phyloP scores from a whole-genome alignment of 2,113 vertebrate species.

The Campylorhamphus procurvoides region DNA sequence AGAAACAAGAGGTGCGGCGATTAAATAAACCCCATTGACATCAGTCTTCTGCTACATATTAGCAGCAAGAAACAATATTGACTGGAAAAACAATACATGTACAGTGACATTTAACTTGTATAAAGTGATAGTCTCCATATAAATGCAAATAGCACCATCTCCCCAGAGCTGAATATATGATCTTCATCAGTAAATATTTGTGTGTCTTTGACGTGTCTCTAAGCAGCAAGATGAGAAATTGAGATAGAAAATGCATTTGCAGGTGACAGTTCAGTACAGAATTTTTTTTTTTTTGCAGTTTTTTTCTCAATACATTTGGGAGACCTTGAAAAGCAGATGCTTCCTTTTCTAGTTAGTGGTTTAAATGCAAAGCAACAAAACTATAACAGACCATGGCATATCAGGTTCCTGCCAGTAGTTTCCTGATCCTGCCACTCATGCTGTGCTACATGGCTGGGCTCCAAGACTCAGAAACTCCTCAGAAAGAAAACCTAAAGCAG shows the following conservation, averaged over 20 bases:
- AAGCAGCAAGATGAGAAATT: conserved; percentile 31
- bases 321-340: neutral
- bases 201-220: conserved; percentile 17
- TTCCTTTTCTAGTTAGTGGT: neutral
- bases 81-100: conserved; percentile 43
- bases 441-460: neutral
- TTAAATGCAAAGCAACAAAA: neutral
- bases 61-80: conserved; percentile 43
- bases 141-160: conserved; percentile 53
- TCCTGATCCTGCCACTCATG: neutral
- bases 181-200: conserved; percentile 61
- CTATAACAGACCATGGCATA: neutral
- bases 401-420: neutral
- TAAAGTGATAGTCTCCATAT: conserved; percentile 24
- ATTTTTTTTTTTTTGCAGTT: neutral
- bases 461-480: neutral
- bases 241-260: neutral
- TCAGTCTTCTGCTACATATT: neutral
- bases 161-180: conserved; percentile 15
- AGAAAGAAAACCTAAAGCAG: neutral
- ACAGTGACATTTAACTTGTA: conserved; percentile 48
- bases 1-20: neutral
- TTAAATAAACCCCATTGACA: neutral
- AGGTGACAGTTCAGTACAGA: neutral
- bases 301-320: neutral